These are phyloP conservation scores for Podabrus alpinus DNA, from an alignment of 2,888 invertebrate genomes.

Conservation along the genomic window DNA sequence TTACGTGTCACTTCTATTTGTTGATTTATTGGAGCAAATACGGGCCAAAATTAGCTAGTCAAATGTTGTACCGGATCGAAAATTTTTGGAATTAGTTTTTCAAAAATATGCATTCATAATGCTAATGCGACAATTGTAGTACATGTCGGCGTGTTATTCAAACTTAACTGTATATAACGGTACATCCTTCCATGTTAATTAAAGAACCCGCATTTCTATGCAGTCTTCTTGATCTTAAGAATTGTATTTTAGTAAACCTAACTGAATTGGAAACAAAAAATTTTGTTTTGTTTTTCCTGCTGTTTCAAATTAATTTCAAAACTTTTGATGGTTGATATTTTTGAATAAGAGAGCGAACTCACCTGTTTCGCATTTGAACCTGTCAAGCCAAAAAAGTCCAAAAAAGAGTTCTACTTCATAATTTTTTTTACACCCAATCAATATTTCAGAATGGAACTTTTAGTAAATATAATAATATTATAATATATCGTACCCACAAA, in stretches of 20 bases:
- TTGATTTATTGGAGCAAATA: neutral
- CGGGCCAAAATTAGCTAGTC: neutral
- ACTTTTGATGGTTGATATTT: neutral
- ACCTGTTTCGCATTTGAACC: neutral
- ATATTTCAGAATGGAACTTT: too few relatives aligned
- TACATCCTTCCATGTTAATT: constrained; percentile 16
- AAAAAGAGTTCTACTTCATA: neutral
- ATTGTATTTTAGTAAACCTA: neutral
- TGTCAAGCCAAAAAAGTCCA: neutral
- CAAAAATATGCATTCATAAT: neutral
- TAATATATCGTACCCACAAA: too few relatives aligned
- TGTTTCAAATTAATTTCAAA: neutral
- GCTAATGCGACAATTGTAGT: constrained; percentile 7
- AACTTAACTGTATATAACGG: constrained; percentile 21
- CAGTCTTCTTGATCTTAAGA: neutral
- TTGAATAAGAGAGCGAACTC: too few relatives aligned
- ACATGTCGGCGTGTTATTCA: constrained; percentile 16
- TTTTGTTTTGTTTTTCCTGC: neutral
- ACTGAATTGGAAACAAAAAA: neutral
- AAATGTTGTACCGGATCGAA: neutral
- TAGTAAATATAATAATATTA: too few relatives aligned
- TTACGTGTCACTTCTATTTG: neutral
- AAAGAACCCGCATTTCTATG: neutral
- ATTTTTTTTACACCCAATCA: neutral
- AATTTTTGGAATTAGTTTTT: neutral